Percentiles rank a stretch among this genome's conserved stretches.
phyloP scores from a whole-genome alignment of 2,797 vertebrate genomes.

The Bufotes viridis region DNA sequence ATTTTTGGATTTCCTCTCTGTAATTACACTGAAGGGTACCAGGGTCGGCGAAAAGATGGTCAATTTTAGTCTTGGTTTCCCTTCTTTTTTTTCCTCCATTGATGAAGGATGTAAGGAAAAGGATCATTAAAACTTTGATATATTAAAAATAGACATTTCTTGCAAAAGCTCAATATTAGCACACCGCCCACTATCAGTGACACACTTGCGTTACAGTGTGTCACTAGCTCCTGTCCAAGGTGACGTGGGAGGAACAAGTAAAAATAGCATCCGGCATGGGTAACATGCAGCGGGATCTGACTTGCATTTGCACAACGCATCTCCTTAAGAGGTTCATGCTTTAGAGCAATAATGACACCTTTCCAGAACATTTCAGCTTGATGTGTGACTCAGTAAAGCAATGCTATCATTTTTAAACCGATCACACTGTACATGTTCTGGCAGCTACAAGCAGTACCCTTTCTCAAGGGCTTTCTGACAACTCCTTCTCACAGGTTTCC shows the following conservation, averaged over 20 bases:
- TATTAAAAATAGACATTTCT: neutral
- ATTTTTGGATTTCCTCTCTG: neutral
- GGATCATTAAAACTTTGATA: neutral
- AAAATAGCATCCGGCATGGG: neutral
- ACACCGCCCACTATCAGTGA: neutral
- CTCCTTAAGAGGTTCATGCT: constrained; percentile 15
- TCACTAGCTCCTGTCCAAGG: constrained; percentile 10
- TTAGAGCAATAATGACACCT: constrained; percentile 1
- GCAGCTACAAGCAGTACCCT: neutral
- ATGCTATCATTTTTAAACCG: neutral
- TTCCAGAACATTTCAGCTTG: neutral
- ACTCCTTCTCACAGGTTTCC: neutral
- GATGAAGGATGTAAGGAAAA: neutral
- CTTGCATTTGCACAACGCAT: neutral
- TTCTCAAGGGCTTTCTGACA: neutral
- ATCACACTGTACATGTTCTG: neutral
- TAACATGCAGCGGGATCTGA: neutral
- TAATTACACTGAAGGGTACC: neutral
- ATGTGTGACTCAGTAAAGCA: constrained; percentile 14
- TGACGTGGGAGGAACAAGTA: neutral
- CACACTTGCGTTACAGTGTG: neutral
- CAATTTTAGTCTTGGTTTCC: too few species aligned
- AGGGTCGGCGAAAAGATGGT: neutral
- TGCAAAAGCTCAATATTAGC: neutral
- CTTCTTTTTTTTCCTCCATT: neutral